A percentile compares a stretch with the other conserved stretches of the same genome.
phyloP scores from a whole-genome alignment of 2,797 vertebrate genomes.

The Argya squamiceps region DNA sequence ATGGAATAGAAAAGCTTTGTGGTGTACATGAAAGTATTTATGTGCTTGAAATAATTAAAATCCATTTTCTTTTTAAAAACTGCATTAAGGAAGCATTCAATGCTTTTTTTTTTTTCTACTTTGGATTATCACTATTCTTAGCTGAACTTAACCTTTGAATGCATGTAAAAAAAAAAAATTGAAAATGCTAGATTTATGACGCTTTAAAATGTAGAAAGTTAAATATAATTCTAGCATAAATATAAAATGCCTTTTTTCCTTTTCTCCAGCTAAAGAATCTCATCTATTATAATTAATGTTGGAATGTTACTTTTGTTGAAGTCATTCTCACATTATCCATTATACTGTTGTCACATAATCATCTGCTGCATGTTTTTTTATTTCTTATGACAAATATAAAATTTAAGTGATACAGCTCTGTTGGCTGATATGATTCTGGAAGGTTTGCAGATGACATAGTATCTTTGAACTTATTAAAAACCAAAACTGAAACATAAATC shows the following conservation, averaged over 20 bases:
- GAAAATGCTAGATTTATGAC: constrained; percentile 19
- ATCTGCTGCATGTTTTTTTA: neutral
- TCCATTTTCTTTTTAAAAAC: neutral
- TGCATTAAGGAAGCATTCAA: neutral
- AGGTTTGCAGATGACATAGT: neutral
- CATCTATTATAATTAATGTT: constrained; percentile 51
- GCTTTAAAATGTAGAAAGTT: neutral
- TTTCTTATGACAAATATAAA: neutral
- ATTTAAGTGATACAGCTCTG: neutral
- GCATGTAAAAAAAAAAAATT: neutral
- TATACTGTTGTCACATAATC: neutral
- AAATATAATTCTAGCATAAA: constrained; percentile 3
- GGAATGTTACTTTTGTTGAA: constrained; percentile 25
- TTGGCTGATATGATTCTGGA: neutral
- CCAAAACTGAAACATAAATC: neutral
- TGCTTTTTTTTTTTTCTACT: neutral
- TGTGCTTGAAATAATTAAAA: neutral
- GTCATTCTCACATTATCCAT: neutral
- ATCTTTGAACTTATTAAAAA: neutral
- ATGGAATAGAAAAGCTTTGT: neutral
- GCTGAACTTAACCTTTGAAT: constrained; percentile 36
- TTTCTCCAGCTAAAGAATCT: constrained; percentile 10
- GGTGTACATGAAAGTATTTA: neutral
- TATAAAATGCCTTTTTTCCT: constrained; percentile 9
- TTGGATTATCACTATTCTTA: neutral